phyloP scores from a whole-genome alignment of 2,113 vertebrate genomes.

The Haemorhous mexicanus region DNA sequence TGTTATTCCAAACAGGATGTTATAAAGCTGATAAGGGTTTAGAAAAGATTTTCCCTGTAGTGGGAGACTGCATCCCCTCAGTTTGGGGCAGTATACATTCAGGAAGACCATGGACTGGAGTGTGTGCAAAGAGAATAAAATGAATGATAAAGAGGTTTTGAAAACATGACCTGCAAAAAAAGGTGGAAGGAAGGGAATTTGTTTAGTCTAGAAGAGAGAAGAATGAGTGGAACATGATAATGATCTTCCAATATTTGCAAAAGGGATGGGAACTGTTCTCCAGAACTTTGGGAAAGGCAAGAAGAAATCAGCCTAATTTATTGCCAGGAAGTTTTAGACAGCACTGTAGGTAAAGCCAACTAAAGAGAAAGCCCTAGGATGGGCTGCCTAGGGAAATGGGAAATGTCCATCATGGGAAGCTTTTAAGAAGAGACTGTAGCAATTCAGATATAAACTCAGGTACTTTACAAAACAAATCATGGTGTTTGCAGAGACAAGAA shows the following conservation, averaged over 20 bases:
- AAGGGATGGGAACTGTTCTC: background rate
- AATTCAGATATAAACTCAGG: background rate
- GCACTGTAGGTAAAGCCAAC: background rate
- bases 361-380: background rate
- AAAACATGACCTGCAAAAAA: slow-evolving; percentile 32
- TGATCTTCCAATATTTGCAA: slow-evolving; percentile 20
- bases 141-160: slow-evolving; percentile 26
- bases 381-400: background rate
- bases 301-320: background rate
- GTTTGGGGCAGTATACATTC: background rate
- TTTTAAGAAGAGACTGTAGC: background rate
- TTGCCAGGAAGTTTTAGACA: background rate
- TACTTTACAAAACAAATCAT: background rate
- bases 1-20: background rate
- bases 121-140: background rate
- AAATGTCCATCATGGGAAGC: background rate
- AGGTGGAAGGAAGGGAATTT: slow-evolving; percentile 54
- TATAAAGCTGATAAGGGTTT: background rate
- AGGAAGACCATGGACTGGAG: background rate
- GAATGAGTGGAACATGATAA: slow-evolving; percentile 35
- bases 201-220: slow-evolving; percentile 53
- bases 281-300: background rate
- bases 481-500: background rate
- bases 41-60: background rate
- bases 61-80: background rate